Evolutionary conservation across 2,888 invertebrate species (phyloP).

Genomic region (Latrodectus hesperus): DNA sequence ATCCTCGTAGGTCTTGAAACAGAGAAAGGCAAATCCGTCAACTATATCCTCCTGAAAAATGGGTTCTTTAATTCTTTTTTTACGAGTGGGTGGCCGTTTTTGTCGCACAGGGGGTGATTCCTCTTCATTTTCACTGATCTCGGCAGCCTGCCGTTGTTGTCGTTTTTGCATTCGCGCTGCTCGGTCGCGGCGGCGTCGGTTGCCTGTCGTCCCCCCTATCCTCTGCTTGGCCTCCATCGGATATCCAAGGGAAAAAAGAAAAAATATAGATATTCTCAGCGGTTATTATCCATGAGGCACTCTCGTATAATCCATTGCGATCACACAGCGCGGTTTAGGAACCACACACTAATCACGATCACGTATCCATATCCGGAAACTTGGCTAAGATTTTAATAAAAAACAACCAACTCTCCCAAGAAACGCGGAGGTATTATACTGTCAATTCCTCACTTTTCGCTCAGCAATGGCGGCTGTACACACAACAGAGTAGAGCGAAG

Average conservation of each 20-base stretch:
- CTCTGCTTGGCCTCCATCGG: constrained; percentile 63
- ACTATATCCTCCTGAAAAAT: constrained; percentile 91
- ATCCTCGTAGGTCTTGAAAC: constrained; percentile 96
- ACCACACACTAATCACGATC: constrained; percentile 15
- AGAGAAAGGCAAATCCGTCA: constrained; percentile 97
- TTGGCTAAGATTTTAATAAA: constrained; percentile 7
- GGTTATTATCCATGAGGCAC: constrained; percentile 54
- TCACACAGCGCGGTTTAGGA: constrained; percentile 15
- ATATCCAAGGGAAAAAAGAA: constrained; percentile 1
- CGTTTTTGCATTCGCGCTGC: constrained; percentile 60
- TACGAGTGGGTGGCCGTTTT: constrained; percentile 66
- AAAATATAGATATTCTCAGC: constrained; percentile 10
- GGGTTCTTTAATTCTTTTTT: constrained; percentile 68
- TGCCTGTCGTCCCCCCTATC: constrained; percentile 48
- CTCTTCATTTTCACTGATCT: constrained; percentile 53
- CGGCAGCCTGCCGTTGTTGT: constrained; percentile 59
- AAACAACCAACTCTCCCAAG: not conserved
- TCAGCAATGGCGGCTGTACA: constrained; percentile 66
- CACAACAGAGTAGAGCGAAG: constrained; percentile 26
- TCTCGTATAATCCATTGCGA: constrained; percentile 31
- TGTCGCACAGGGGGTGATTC: constrained; percentile 66
- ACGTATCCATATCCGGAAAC: constrained; percentile 30
- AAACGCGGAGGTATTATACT: constrained; percentile 16
- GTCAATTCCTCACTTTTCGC: constrained; percentile 30
- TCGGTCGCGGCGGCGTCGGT: constrained; percentile 51